Conservation (phyloP, 2,113 vertebrate genomes). For the Pelecanoides urinatrix region DNA sequence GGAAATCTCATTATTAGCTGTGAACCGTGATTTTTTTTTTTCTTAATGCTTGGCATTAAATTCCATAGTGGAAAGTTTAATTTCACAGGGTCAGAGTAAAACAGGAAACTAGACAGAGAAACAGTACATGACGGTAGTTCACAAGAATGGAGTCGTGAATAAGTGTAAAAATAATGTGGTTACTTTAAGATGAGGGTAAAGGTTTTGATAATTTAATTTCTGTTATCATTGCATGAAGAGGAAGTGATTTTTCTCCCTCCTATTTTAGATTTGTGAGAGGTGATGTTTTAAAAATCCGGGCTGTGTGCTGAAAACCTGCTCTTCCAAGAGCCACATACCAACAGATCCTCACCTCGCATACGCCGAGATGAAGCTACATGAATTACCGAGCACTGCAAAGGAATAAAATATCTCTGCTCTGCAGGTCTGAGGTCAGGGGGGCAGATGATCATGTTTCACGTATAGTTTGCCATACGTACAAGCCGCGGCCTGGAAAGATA, state of each 20-base stretch:
- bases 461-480: neutral
- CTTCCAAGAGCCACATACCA: neutral
- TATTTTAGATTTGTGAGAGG: neutral
- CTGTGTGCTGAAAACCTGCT: neutral
- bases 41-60: neutral
- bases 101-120: neutral
- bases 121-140: neutral
- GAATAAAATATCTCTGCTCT: neutral
- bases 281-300: neutral
- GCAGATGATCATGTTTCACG: fast-evolving
- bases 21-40: neutral
- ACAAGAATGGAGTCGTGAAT: fast-evolving
- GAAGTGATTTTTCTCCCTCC: neutral
- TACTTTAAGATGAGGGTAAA: neutral
- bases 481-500: neutral
- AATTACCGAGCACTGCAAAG: neutral
- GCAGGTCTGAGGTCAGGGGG: neutral
- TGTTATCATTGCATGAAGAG: neutral
- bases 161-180: neutral
- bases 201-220: neutral
- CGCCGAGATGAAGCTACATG: neutral
- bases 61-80: neutral
- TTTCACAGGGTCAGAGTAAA: neutral
- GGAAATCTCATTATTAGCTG: neutral
- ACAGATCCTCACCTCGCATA: neutral